Evolutionary conservation across 2,888 invertebrate species (phyloP), one percentile per base, ranked within the genome.

Genomic region (Tridacna gigas): DNA sequence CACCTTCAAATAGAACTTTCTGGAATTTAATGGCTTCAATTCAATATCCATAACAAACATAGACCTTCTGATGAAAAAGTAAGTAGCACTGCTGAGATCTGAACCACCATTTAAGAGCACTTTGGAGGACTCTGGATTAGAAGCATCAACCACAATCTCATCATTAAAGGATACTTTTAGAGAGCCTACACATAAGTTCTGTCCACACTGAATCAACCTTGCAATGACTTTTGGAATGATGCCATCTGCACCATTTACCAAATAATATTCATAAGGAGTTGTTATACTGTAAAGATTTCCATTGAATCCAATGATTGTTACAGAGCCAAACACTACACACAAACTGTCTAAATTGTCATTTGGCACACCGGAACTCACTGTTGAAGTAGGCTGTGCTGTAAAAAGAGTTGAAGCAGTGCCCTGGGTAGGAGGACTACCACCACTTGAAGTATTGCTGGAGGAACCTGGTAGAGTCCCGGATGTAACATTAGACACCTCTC

Each of bases 111-210:
- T 67, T 22, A 67, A n/a, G 20, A 37, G 4, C 11, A 67, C 67
- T 9, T 56, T 56, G 18, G 45, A 28, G 15, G 28, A n/a, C 4
- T 37, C 67, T 67, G 45, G 15, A 37, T 67, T 26, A 5, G 67
- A 45, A 45, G n/a, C n/a, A 67, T 67, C 67, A 9, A 67, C 20
- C 20, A 67, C 20, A 12, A 67, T 67, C 28, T 67, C 67, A 67
- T 67, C 67, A 45, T 15, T 67, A 12, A 45, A 37, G 3, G 45
- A 45, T n/a, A 67, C 22, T 45, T 37, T 45, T 9, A 67, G 20
- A 45, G 67, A 67, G n/a, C 67, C 67, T 15, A 67, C 20, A n/a
- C 67, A 67, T n/a, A 67, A 45, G n/a, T 67, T 45, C 28, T 28
- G 28, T 37, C 67, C 67, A 67, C 67, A 67, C 45, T 67, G 67